Conservation (phyloP, 2,888 invertebrate genomes). For the Eutolmus rufibarbis region DNA sequence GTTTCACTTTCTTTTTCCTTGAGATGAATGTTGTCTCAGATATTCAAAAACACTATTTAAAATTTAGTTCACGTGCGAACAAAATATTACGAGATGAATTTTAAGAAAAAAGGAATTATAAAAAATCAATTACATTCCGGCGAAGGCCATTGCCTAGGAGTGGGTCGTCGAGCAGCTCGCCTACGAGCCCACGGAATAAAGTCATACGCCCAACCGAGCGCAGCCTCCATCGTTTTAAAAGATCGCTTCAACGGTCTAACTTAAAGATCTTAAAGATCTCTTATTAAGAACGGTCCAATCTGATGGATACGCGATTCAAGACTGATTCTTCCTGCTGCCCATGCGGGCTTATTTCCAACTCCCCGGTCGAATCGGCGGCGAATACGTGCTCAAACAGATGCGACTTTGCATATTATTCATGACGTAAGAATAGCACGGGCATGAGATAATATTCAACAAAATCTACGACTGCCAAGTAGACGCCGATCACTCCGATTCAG, state of each 20-base stretch:
- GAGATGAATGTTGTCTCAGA: neutral
- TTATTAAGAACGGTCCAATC: constrained; percentile 16
- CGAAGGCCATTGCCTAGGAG: constrained; percentile 17
- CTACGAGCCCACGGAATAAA: constrained; percentile 22
- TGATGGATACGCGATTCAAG: neutral
- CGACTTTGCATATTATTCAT: constrained; percentile 26
- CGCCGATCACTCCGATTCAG: neutral
- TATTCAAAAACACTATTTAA: neutral
- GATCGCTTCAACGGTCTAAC: neutral
- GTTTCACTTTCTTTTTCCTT: neutral
- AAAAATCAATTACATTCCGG: constrained; percentile 13
- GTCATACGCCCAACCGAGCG: constrained; percentile 10
- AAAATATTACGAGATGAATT: neutral
- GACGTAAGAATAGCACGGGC: constrained; percentile 9
- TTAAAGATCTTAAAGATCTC: neutral
- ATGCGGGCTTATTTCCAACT: neutral
- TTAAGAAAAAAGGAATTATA: neutral
- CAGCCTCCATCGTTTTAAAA: constrained; percentile 5
- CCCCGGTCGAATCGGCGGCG: neutral
- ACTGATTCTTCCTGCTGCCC: neutral
- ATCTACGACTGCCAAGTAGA: neutral
- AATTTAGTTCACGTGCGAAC: neutral
- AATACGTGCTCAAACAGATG: constrained; percentile 9
- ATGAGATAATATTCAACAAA: constrained; percentile 25
- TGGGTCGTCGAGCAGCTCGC: constrained; percentile 4